Conservation (phyloP, 1,140 invertebrate species). For the Drosophila erecta region DNA sequence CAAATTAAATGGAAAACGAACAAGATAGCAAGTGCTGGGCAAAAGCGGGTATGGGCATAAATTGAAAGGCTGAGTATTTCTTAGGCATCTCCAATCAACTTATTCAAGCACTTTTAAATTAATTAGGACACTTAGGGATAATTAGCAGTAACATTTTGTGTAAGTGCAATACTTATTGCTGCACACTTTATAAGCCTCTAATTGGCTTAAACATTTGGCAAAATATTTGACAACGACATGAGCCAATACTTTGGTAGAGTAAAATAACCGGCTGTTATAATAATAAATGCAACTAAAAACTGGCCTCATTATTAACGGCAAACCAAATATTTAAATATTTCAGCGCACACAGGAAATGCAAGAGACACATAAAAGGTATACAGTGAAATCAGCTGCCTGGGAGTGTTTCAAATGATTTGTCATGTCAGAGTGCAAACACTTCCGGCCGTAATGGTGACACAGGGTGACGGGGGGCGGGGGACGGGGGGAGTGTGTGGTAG, state of each 20-base stretch:
- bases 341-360: constrained; percentile 16
- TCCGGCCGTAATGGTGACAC: constrained; percentile 53
- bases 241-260: background rate
- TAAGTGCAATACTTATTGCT: background rate
- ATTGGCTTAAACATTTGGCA: background rate
- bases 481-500: background rate
- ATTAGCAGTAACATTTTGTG: background rate
- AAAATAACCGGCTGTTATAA: constrained; percentile 8
- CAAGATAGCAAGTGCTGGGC: background rate
- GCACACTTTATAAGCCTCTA: background rate
- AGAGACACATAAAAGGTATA: constrained; percentile 8
- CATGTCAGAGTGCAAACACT: constrained; percentile 69
- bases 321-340: constrained; percentile 65
- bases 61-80: background rate
- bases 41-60: background rate
- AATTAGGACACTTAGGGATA: background rate
- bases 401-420: constrained; percentile 75
- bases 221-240: background rate
- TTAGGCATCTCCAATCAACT: background rate
- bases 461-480: background rate
- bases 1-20: constrained; percentile 58
- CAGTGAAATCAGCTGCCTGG: constrained; percentile 38
- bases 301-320: constrained; percentile 64
- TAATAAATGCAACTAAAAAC: constrained; percentile 9
- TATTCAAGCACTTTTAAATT: background rate